Conservation (phyloP, 1,140 invertebrate species). For the Bombyx mori region ASM3026992v2 NC_085121.1:1674501-1675000, state of each 20-base stretch:
- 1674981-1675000: too few species aligned
- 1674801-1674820: slow-evolving; percentile 97
- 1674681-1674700: slow-evolving; percentile 99
- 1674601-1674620: background rate
- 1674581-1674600: too few species aligned
- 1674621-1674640: slow-evolving; percentile 47
- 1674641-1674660: slow-evolving; percentile 92
- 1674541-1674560: too few species aligned
- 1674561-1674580: too few species aligned
- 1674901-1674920: too few species aligned
- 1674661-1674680: slow-evolving; percentile 98
- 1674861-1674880: background rate
- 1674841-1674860: slow-evolving; percentile 76
- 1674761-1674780: slow-evolving; percentile 97
- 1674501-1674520: background rate
- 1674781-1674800: slow-evolving; percentile 95
- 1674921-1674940: too few species aligned
- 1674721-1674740: slow-evolving; percentile 94
- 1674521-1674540: background rate
- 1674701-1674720: slow-evolving; percentile 95
- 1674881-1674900: too few species aligned
- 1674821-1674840: slow-evolving; percentile 96
- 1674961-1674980: too few species aligned
- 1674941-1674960: too few species aligned
- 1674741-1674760: slow-evolving; percentile 96